Base-by-base conservation (phyloP, 2,797 vertebrate species). In the Oceanodroma leucorhoa region DNA sequence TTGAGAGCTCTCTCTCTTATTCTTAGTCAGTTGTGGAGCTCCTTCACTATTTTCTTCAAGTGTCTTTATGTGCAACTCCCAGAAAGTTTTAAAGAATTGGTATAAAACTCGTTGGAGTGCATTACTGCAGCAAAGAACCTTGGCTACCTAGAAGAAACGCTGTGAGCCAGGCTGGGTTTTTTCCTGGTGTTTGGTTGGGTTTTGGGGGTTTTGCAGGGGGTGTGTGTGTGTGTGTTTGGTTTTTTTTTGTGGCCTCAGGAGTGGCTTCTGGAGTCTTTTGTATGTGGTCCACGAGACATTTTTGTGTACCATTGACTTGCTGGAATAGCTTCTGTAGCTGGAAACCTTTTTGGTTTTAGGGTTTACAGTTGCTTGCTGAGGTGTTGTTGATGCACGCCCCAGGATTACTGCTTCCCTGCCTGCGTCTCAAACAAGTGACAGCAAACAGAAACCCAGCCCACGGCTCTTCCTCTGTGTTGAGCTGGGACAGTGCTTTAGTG, bases 371-470 rank as follows among this genome's bases (percentile, higher is more conserved):
- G 14, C 21, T 80, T 0, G 1, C 41, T 45, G 70, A 60, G 36
- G 30, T 76, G 58, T 64, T 0, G 0, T 20, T 41, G 38, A 19
- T 69, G n/a, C 14, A 6, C 2, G 0, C 11, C 1, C 20, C 46
- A 46, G 15, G 55, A 10, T 87, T 64, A 12, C 27, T 2, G 1
- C 1, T 2, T 53, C 19, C 48, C 29, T 83, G 5, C n/a, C 16
- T 19, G 1, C 5, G 0, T 27, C 7, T 22, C 29, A 55, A 29
- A 53, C 14, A 40, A 32, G 4, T 1, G 5, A 21, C 8, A 70
- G 36, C 14, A 69, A 60, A 53, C 0, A 0, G 18, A 76, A 82
- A 5, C 34, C 16, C 18, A 34, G 10, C 6, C 17, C 0, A 0
- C 4, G 19, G 23, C 17, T 45, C 6, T 8, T 83, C 21, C 36